A percentile compares a stretch with the other conserved stretches of the same genome.
Evolutionary conservation across 2,113 vertebrate genomes (phyloP).

Genomic region (Mormoops blainvillei): DNA sequence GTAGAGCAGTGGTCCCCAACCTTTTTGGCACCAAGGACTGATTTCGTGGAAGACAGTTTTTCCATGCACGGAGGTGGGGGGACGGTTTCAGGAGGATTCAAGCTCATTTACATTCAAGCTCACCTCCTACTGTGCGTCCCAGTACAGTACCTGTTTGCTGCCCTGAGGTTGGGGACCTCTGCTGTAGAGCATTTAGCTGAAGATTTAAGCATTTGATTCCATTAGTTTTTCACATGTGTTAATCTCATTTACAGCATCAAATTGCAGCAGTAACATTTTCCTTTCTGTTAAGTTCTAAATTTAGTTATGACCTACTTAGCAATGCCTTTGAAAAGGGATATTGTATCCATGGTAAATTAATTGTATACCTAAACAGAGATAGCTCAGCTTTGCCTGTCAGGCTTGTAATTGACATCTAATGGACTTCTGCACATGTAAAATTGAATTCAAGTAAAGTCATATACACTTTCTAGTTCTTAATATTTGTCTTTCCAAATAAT

Average conservation of each 20-base stretch:
- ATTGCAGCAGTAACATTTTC: conserved; percentile 74
- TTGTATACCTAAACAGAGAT: conserved; percentile 75
- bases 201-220: conserved; percentile 60
- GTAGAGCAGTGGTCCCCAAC: background rate
- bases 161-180: too few species aligned
- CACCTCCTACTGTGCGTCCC: too few species aligned
- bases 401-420: conserved; percentile 76
- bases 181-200: conserved; percentile 57
- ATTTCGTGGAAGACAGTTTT: too few species aligned
- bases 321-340: conserved; percentile 83
- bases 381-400: conserved; percentile 78
- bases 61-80: too few species aligned
- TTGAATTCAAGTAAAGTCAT: conserved; percentile 83
- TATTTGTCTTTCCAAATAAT: conserved; percentile 82
- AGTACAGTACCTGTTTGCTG: too few species aligned
- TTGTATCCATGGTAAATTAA: conserved; percentile 75
- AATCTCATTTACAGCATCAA: conserved; percentile 72
- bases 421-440: conserved; percentile 83
- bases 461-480: conserved; percentile 83
- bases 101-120: too few species aligned
- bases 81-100: too few species aligned
- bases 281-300: conserved; percentile 77
- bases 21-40: too few species aligned
- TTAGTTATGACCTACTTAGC: conserved; percentile 80
- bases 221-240: conserved; percentile 72